A percentile compares a stretch with the other conserved stretches of the same genome.
Conservation (phyloP, 2,113 vertebrate genomes). For the Bungarus multicinctus region DNA sequence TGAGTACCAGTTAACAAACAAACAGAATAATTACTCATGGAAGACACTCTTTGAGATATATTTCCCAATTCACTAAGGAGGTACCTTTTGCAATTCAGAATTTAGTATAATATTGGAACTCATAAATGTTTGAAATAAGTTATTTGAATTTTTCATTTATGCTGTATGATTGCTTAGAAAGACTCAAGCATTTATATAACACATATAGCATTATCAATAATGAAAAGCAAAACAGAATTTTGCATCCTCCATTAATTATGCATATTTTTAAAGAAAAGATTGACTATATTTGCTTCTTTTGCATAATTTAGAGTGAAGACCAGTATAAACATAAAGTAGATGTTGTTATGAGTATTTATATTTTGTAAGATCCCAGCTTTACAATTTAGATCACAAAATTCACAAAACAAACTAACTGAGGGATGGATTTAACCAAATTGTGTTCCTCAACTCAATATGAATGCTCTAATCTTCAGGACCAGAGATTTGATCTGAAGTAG, state of each 20-base stretch:
- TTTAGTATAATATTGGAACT: background rate
- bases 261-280: background rate
- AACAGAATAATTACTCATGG: background rate
- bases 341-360: background rate
- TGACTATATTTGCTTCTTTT: background rate
- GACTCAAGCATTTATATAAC: background rate
- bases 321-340: background rate
- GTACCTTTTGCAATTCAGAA: background rate
- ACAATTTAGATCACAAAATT: background rate
- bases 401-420: background rate
- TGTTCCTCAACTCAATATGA: background rate
- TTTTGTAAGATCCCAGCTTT: background rate
- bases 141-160: background rate
- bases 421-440: background rate
- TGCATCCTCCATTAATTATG: background rate
- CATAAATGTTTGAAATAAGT: background rate
- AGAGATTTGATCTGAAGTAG: background rate
- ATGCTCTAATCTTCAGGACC: background rate
- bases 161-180: background rate
- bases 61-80: background rate
- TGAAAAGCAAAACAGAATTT: background rate
- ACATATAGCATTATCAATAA: background rate
- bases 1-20: background rate
- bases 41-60: background rate
- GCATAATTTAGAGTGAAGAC: constrained; percentile 1